phyloP scores from a whole-genome alignment of 53 echinoderm and acorn worm genomes.

The Hippasteria phrygiana region DNA sequence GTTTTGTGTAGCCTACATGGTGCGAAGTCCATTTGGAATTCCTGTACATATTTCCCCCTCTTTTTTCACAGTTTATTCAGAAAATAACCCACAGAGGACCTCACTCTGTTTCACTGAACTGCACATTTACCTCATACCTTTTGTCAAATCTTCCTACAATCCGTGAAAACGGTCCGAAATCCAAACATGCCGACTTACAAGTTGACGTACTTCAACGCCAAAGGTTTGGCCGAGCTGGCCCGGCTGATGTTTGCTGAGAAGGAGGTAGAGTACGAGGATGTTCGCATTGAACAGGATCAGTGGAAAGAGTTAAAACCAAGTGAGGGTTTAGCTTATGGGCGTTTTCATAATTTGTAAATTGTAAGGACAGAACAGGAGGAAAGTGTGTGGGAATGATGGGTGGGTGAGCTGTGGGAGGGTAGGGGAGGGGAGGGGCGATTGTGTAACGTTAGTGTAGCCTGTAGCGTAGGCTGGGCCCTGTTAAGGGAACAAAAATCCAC shows the following conservation, averaged over 20 bases:
- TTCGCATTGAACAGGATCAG: slow-evolving; percentile 41
- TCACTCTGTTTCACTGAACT: not conserved
- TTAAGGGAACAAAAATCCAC: too few relatives aligned
- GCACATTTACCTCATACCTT: not conserved
- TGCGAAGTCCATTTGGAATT: too few relatives aligned
- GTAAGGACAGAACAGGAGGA: not conserved
- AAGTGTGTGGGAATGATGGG: too few relatives aligned
- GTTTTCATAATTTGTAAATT: not conserved
- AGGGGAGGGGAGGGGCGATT: too few relatives aligned
- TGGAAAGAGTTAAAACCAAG: slow-evolving; percentile 66
- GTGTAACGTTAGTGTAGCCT: too few relatives aligned
- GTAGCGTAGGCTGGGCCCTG: too few relatives aligned
- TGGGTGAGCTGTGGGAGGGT: too few relatives aligned
- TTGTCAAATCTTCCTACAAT: not conserved
- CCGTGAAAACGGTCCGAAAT: not conserved
- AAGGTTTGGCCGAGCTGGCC: slow-evolving; percentile 69
- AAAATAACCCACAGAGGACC: too few relatives aligned
- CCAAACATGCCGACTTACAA: slow-evolving; percentile 72
- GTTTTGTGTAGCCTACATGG: too few relatives aligned
- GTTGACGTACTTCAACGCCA: slow-evolving; percentile 77
- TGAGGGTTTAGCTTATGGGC: slow-evolving; percentile 5
- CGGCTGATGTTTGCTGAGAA: slow-evolving; percentile 70
- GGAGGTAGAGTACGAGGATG: slow-evolving; percentile 70
- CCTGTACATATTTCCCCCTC: too few relatives aligned
- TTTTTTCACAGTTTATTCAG: too few relatives aligned